These are phyloP conservation scores for Rhyacophila evoluta DNA, from an alignment of 2,888 invertebrate species.

Conservation along the genomic window DNA sequence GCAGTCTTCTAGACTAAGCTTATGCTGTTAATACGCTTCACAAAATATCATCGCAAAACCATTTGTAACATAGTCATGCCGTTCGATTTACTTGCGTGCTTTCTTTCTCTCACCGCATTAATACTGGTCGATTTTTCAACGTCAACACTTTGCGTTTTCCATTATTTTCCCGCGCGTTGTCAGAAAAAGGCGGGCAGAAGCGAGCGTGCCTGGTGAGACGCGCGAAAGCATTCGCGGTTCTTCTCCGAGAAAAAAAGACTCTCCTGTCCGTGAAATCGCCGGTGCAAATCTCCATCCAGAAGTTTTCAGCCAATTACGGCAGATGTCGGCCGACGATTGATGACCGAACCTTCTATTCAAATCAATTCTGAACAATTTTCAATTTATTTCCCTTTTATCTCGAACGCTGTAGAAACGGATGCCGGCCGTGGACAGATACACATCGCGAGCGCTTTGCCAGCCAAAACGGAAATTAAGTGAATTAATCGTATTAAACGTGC, in stretches of 20 bases:
- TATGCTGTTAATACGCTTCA: neutral
- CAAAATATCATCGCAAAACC: neutral
- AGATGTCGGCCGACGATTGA: slow-evolving; percentile 44
- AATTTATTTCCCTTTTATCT: slow-evolving; percentile 66
- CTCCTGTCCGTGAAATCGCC: slow-evolving; percentile 12
- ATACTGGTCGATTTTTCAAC: slow-evolving; percentile 16
- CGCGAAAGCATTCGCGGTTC: neutral
- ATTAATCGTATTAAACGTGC: slow-evolving; percentile 64
- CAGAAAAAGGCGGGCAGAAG: neutral
- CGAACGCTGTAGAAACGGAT: neutral
- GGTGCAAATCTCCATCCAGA: slow-evolving; percentile 37
- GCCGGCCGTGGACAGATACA: slow-evolving; percentile 37
- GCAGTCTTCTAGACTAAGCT: too few species aligned
- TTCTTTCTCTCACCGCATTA: slow-evolving; percentile 8
- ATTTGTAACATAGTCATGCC: slow-evolving; percentile 22
- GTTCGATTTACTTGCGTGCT: slow-evolving; percentile 1
- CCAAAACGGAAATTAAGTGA: slow-evolving; percentile 72
- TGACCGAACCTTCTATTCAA: slow-evolving; percentile 61
- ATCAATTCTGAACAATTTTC: slow-evolving; percentile 72
- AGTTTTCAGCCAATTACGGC: slow-evolving; percentile 50
- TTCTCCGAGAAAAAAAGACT: neutral
- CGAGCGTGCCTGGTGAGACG: neutral
- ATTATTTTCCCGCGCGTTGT: slow-evolving; percentile 15
- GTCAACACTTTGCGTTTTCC: slow-evolving; percentile 24
- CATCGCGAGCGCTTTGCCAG: slow-evolving; percentile 56